These are phyloP conservation scores for Frankliniella fusca DNA, from an alignment of 2,888 invertebrate species.

Conservation along the genomic window DNA sequence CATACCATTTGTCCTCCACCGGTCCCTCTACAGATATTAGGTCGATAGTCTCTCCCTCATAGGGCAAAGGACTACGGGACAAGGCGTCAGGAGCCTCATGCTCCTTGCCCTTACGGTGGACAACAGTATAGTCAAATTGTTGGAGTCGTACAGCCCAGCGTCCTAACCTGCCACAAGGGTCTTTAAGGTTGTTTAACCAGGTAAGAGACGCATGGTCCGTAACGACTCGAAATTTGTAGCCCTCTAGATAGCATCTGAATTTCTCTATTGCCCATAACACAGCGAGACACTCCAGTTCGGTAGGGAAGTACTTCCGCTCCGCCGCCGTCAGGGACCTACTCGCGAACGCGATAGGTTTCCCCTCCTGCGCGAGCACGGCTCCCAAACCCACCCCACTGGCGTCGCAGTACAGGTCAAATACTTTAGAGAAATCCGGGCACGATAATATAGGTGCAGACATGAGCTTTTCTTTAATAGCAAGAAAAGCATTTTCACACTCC, in stretches of 20 bases:
- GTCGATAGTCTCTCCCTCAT: not conserved
- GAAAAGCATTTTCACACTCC: conserved; percentile 33
- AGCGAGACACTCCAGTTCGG: conserved; percentile 30
- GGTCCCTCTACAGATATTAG: not conserved
- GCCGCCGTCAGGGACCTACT: conserved; percentile 32
- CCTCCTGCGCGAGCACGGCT: conserved; percentile 33
- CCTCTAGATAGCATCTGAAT: conserved; percentile 35
- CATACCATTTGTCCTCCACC: not conserved
- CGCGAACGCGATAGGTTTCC: conserved; percentile 32
- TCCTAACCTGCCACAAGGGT: conserved; percentile 34
- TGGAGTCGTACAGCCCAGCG: conserved; percentile 35
- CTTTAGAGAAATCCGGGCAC: conserved; percentile 35
- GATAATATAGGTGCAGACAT: conserved; percentile 34
- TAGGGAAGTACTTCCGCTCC: conserved; percentile 34
- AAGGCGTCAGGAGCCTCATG: conserved; percentile 36
- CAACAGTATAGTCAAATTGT: conserved; percentile 34
- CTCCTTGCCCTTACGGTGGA: conserved; percentile 36
- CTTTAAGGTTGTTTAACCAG: conserved; percentile 35
- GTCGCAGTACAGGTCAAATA: conserved; percentile 35
- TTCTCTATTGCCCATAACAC: not conserved
- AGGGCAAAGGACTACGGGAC: conserved; percentile 28
- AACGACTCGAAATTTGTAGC: conserved; percentile 33
- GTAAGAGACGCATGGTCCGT: conserved; percentile 35
- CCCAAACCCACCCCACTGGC: conserved; percentile 35
- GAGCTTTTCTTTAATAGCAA: conserved; percentile 31